Base-by-base conservation (phyloP, 2,888 invertebrate genomes). In the Prenolepis imparis region DNA sequence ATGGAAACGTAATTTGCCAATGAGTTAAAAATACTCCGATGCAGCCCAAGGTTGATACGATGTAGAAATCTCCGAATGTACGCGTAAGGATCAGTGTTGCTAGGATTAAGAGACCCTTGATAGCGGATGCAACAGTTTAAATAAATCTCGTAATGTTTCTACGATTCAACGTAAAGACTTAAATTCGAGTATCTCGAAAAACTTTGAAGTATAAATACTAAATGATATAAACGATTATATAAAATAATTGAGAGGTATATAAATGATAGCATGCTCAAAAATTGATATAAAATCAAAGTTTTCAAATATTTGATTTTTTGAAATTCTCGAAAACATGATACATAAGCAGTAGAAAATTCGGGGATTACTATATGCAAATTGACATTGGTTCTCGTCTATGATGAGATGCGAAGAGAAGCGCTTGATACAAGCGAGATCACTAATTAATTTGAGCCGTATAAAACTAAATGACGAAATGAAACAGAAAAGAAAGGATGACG, bases 371-470 rank as follows among this genome's bases (percentile, higher is more conserved):
- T 12, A 61, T 6, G 44, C 24, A 44, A 15, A 24, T 73, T 48
- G 36, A 80, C 9, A 41, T 41, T 36, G 21, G 72, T 67, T 18
- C 52, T 77, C 39, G 68, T 72, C 6, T 32, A 48, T 18, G 32
- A 59, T 15, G 24, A 72, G 73, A 80, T 73, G 24, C 36, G 24
- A 41, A 61, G 24, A 44, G 18, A 70, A 28, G 32, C 44, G 41
- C 44, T 44, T 32, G n/a, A 44, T 77, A 39, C 52, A 6, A n/a
- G 15, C n/a, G 28, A 57, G 28, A 15, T 9, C 28, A 28, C 18
- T 28, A 18, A 15, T 28, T 36, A n/a, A 41, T 67, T 83, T 84
- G 68, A 68, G 52, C 78, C 84, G 86, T 86, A 77, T 44, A 52
- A 61, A 78, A 61, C 18, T 11, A 41, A 61, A 12, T 18, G 52